Base-by-base conservation (phyloP, 2,797 vertebrate species). In the Anableps anableps region DNA sequence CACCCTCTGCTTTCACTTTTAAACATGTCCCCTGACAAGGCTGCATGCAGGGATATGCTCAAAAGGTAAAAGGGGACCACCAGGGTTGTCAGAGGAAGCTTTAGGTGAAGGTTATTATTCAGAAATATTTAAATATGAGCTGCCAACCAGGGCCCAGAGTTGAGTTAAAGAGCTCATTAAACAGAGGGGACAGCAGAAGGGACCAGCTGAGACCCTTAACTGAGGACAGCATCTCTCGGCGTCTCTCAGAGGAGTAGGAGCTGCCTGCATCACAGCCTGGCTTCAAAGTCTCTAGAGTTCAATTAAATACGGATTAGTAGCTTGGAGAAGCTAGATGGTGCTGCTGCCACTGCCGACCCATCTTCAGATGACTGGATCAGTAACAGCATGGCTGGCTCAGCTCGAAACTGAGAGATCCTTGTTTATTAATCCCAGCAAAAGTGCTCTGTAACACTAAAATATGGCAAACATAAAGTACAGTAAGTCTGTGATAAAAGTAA, bases 221-320 rank as follows among this genome's bases (percentile, higher is more conserved):
- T 11, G 81, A 89, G 94, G 89, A 92, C 88, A 85, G 89, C 77
- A 74, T 89, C 86, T 85, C 80, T 82, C 80, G 36, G 80, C 0
- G 43, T 74, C 84, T 87, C 92, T 92, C 85, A 21, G 82, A 95
- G 93, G 94, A 96, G 96, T 86, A 91, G 93, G 58, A 91, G 83
- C 96, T 94, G 96, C 95, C 95, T 95, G 96, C 92, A 96, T 96
- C 82, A 85, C 92, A 91, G 96, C 95, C 94, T 94, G 96, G 97
- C 97, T 98, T 98, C 97, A 98, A 98, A 98, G 98, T 97, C 98
- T 99, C 98, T 95, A 93, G 98, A 98, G 98, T 98, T 99, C 97
- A 99, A 99, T 99, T 99, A 99, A 99, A 98, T 97, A 95, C 96
- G 98, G 98, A 99, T 99, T 99, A 99, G 96, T 95, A 90, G 92